Evolutionary conservation across 1,140 invertebrate species (phyloP).

Genomic region (Tetragonula clypearis): DNA sequence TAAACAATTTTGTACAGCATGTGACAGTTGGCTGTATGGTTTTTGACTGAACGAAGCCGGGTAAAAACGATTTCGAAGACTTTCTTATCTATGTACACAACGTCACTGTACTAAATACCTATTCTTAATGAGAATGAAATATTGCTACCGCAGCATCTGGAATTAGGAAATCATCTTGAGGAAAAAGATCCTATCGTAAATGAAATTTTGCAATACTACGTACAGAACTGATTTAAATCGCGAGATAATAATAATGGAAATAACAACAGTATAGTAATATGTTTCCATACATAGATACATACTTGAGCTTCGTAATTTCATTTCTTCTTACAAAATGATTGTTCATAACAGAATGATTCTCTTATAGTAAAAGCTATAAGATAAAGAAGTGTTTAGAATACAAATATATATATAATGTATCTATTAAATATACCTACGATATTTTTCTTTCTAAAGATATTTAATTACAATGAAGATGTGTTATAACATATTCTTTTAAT

Average conservation of each 20-base stretch:
- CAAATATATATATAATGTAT: background rate
- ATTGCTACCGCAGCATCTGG: slow-evolving; percentile 44
- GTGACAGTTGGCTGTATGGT: slow-evolving; percentile 36
- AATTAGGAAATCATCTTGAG: slow-evolving; percentile 36
- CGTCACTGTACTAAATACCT: slow-evolving; percentile 51
- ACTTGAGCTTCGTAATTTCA: background rate
- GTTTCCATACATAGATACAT: too few relatives aligned
- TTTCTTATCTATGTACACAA: slow-evolving; percentile 60
- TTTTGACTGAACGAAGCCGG: slow-evolving; percentile 53
- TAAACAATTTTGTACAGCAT: slow-evolving; percentile 10
- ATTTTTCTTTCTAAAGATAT: background rate
- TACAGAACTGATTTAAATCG: background rate
- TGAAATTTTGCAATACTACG: background rate
- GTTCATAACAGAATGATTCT: background rate
- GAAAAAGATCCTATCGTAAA: slow-evolving; percentile 13
- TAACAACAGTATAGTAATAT: background rate
- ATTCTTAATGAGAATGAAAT: slow-evolving; percentile 59
- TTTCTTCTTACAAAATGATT: background rate
- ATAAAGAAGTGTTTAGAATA: background rate
- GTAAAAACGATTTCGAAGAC: slow-evolving; percentile 49
- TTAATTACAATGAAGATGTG: background rate
- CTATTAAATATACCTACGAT: background rate
- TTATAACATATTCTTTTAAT: background rate
- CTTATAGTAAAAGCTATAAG: background rate
- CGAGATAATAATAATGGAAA: background rate